Evolutionary conservation across 2,797 vertebrate genomes (phyloP), one percentile per base, ranked within the genome.

Genomic region (Melanotaenia pygmaea): DNA sequence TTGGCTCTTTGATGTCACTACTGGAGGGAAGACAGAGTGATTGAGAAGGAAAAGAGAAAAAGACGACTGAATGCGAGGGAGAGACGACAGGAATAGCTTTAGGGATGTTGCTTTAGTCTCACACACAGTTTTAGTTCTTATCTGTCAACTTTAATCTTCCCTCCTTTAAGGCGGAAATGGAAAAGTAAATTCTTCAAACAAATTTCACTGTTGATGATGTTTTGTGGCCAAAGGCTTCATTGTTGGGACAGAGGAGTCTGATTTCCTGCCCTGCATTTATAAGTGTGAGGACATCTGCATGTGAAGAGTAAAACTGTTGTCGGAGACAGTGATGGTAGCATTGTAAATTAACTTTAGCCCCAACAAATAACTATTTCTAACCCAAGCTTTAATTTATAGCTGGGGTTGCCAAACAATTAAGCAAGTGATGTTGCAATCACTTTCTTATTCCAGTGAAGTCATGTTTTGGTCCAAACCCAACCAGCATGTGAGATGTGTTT

Each of bases 41-140:
- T 63, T 68, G 71, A 81, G 83, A 72, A 30, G 60, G 50, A 63
- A 74, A 77, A 78, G 73, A 81, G 76, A 83, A 84, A 74, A 75
- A 76, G 75, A 66, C 71, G 77, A 88, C 64, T 78, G 78, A 81
- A 80, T 75, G 78, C 76, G 83, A 80, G 71, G 81, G 72, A 20
- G 69, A 88, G 87, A 87, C 88, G 86, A 86, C 79, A 88, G 84
- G 84, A 88, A 84, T 59, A 67, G 84, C 89, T 90, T 58, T 62
- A 74, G 86, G 90, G 85, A 68, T 37, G 73, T 72, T 86, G 76
- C 81, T 81, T 64, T 77, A 80, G 57, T 60, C 62, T 67, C 72
- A 76, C 58, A 74, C 72, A 59, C 64, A 53, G 45, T 57, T 68
- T 51, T 8, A 75, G 51, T 64, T 58, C 71, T 84, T 79, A 83